Evolutionary conservation across 1,140 invertebrate genomes (phyloP).

Genomic region (Caerostris extrusa): DNA sequence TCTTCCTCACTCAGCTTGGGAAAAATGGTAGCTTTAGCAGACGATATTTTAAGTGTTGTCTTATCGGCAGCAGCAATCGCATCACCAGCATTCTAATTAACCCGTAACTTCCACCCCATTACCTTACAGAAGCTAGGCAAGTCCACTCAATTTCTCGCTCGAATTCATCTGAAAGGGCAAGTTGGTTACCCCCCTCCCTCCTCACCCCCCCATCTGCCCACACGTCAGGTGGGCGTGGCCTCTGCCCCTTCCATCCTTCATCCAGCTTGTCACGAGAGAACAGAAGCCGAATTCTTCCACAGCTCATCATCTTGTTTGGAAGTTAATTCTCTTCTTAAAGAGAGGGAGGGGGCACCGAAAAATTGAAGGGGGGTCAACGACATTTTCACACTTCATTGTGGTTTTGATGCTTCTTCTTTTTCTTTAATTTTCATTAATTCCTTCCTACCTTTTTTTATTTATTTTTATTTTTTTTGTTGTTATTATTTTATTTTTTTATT

Average conservation of each 20-base stretch:
- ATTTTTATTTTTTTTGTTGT: background rate
- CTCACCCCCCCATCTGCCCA: constrained; percentile 18
- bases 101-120: constrained; percentile 46
- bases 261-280: constrained; percentile 26
- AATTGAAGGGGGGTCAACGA: constrained; percentile 26
- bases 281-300: constrained; percentile 43
- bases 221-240: constrained; percentile 50
- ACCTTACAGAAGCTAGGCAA: constrained; percentile 40
- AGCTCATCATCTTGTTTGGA: constrained; percentile 56
- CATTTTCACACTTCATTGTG: constrained; percentile 64
- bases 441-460: background rate
- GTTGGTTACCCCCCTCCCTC: background rate
- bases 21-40: background rate
- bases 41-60: constrained; percentile 22
- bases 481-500: background rate
- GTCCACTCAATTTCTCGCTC: constrained; percentile 37
- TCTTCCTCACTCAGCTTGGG: background rate
- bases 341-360: background rate
- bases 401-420: constrained; percentile 26
- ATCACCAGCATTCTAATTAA: constrained; percentile 47
- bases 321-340: constrained; percentile 41
- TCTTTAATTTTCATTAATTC: background rate
- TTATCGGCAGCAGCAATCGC: constrained; percentile 34
- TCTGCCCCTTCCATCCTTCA: constrained; percentile 43
- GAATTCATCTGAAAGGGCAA: constrained; percentile 30